Base-by-base conservation (phyloP, 2,797 vertebrate genomes). In the Coendou prehensilis region DNA sequence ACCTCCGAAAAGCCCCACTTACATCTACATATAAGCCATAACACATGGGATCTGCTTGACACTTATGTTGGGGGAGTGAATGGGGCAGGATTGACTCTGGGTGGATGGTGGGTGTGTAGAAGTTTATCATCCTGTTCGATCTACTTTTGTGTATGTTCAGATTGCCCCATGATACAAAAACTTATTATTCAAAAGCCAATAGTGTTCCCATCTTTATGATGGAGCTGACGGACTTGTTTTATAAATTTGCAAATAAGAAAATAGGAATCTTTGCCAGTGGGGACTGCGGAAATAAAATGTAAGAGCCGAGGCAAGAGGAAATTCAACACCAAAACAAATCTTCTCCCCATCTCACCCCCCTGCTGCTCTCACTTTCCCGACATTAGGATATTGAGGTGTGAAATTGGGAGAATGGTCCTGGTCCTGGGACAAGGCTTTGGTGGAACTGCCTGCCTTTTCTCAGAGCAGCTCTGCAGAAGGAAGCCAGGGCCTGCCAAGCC, bases 81-180 rank as follows among this genome's bases (percentile, higher is more conserved):
- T 0, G 30, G 30, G 15, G 13, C 5, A 7, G 52, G 75, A 22
- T 1, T 9, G 9, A 13, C 54, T 41, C 0, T 0, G 54, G 37
- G n/a, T 9, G 22, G 57, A 26, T 6, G 22, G 17, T 23, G 20
- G 9, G 26, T 5, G 18, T 9, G 0, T 0, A 0, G 30, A 56
- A 3, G 0, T 26, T 54, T n/a, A n/a, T 33, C 57, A 1, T 57
- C 57, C 45, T n/a, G 0, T 57, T 26, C 5, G 2, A 10, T 14
- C 45, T 41, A 8, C 45, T 59, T 50, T 18, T 47, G 14, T n/a
- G 10, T 76, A 14, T 30, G 2, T 84, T 95, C 80, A 79, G 4
- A 89, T 33, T 26, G 88, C 83, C 63, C 41, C 11, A 11, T 17
- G 59, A 67, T 6, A 20, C n/a, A 84, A 59, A 56, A 23, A 7